Evolutionary conservation across 2,113 vertebrate genomes (phyloP), one percentile per base, ranked within the genome.

Genomic region (Heterocephalus glaber): DNA sequence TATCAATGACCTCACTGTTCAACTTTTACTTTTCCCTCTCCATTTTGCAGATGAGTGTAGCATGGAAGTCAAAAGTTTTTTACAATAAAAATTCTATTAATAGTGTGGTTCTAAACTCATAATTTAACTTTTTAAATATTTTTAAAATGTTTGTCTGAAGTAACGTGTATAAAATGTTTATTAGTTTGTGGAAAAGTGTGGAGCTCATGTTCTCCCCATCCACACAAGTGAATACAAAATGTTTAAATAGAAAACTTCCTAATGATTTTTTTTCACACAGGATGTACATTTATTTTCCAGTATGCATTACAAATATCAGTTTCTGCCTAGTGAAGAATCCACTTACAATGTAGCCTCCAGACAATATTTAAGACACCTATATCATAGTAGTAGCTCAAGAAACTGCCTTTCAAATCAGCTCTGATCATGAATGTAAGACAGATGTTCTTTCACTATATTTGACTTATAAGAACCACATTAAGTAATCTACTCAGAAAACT

Each of bases 1-100:
- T 60, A 94, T 41, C 56, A 86, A 2, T 82, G 76, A 92, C 7
- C 33, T 90, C 68, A 95, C 33, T 80, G 74, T 28, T 17, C 49
- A 52, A 35, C 3, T 77, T 93, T 80, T 74, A 3, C n/a, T 56
- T 89, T 92, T 89, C 28, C n/a, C 7, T 66, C 20, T 13, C 24
- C 26, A 61, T 86, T 95, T 94, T 92, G 20, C 63, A 92, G 38
- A 93, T 58, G 35, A 90, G 5, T 7, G 1, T 84, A 61, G 22
- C 33, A 81, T 16, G 65, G 49, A 90, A 41, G 91, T 87, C 72
- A 85, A 77, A 66, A 22, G 58, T 80, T 82, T 82, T 86, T 90
- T 22, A 49, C 54, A 79, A 41, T 80, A 83, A 95, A 90, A n/a
- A 52, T 76, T 41, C n/a, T 60, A 17, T 56, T 58, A 49, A 44